Evolutionary conservation across 2,888 invertebrate genomes (phyloP), one percentile per base, ranked within the genome.

Genomic region (Drosophila aldrichi): DNA sequence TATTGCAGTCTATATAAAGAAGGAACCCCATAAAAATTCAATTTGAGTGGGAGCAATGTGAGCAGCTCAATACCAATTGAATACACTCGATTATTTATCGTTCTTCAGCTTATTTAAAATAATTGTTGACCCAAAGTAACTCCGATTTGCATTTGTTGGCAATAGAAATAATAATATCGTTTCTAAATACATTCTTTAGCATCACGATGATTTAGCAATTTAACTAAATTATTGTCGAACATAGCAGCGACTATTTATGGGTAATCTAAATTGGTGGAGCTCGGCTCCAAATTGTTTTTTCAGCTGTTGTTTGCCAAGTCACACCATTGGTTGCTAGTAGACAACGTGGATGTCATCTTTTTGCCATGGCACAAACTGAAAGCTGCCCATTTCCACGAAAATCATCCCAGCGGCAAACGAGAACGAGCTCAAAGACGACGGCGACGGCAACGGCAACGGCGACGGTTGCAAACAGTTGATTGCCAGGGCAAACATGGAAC

Each of bases 341-440:
- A 41, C 41, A 55, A 41, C 22, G 49, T 44, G 56, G 49, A 43
- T 62, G 63, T 64, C 62, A 64, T 59, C 46, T 59, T 41, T 52
- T 62, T 34, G 25, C 61, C 61, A 63, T 72, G 79, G 69, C 69
- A 49, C 59, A 29, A 70, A 72, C 82, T 65, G 46, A 75, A 85
- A 84, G 85, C 79, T 84, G 49, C 9, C 25, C 64, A 72, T 71
- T 86, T 86, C 86, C 74, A 82, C 59, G 85, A 79, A 89, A 82
- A 81, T 73, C 76, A 78, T 75, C 62, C 36, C 40, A 65, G 75
- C 81, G 76, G 79, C 69, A 70, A 49, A 58, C 51, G 41, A 41
- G 57, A 60, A 25, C 60, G 63, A 62, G 41, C 57, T 58, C 57
- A 58, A 58, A 58, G 84, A 67, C 55, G 60, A 73, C 52, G 54